A percentile compares a stretch with the other conserved stretches of the same genome.
These are phyloP conservation scores for Amphipoea lucens DNA, from an alignment of 2,888 invertebrate species.

Conservation along the genomic window DNA sequence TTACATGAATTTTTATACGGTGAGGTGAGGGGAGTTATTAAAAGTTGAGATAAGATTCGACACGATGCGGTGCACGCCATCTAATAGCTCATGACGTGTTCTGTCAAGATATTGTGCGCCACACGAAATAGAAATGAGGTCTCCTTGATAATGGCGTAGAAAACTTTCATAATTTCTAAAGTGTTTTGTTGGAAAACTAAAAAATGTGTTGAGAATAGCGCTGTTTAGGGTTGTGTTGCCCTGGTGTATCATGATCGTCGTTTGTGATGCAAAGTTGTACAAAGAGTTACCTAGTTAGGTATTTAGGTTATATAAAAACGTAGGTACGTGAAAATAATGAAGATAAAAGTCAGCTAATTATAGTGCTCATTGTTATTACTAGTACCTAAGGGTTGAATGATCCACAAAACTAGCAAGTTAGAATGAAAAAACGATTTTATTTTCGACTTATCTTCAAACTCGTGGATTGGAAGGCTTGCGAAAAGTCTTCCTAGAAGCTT, in stretches of 20 bases:
- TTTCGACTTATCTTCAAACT: not conserved
- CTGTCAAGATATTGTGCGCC: slow-evolving; percentile 69
- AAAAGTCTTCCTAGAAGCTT: not conserved
- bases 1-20: slow-evolving; percentile 79
- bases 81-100: slow-evolving; percentile 72
- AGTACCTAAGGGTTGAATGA: not conserved
- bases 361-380: slow-evolving; percentile 4
- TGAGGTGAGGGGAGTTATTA: slow-evolving; percentile 79
- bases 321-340: not conserved
- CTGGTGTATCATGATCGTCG: not conserved
- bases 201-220: not conserved
- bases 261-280: slow-evolving; percentile 16
- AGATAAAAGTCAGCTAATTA: not conserved
- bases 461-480: not conserved
- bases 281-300: not conserved
- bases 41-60: slow-evolving; percentile 82
- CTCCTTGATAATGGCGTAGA: slow-evolving; percentile 40
- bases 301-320: not conserved
- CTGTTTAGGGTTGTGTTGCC: not conserved
- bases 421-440: not conserved
- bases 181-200: slow-evolving; percentile 18
- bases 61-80: slow-evolving; percentile 81
- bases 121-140: slow-evolving; percentile 66
- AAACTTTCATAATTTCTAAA: slow-evolving; percentile 45
- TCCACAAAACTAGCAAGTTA: not conserved